Conservation (phyloP, 2,113 vertebrate species). For the Melanerpes aurifrons region DNA sequence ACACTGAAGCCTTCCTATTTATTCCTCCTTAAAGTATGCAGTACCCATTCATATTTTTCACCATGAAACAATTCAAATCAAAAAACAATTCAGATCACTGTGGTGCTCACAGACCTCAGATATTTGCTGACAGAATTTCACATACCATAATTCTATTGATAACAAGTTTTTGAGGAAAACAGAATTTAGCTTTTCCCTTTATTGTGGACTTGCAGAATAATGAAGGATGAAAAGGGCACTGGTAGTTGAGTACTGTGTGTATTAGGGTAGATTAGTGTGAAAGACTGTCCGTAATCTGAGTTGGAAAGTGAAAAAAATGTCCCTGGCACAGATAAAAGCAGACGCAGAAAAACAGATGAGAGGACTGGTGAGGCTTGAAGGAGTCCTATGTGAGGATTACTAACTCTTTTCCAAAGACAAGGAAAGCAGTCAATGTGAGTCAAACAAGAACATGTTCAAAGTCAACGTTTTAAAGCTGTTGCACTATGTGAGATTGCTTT, state of each 20-base stretch:
- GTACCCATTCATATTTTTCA: background rate
- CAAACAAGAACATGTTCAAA: background rate
- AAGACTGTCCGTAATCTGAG: background rate
- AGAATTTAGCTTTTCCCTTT: background rate
- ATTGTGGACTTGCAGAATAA: background rate
- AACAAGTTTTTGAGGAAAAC: background rate
- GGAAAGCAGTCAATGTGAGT: background rate
- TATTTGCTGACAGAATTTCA: background rate
- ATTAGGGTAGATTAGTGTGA: background rate
- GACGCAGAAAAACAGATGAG: background rate
- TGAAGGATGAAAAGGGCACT: background rate
- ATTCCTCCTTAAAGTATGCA: background rate
- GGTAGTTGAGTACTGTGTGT: background rate
- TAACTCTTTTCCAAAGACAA: background rate
- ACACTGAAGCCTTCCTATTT: background rate
- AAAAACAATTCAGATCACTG: background rate
- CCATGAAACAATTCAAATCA: background rate
- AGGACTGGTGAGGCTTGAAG: background rate
- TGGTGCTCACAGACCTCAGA: background rate
- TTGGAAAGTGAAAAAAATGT: background rate
- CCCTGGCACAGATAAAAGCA: no score
- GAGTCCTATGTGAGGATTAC: background rate
- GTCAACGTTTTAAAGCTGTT: background rate
- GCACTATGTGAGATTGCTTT: background rate
- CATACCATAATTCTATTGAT: background rate